phyloP scores from a whole-genome alignment of 2,113 vertebrate genomes.

The Fregetta grallaria region DNA sequence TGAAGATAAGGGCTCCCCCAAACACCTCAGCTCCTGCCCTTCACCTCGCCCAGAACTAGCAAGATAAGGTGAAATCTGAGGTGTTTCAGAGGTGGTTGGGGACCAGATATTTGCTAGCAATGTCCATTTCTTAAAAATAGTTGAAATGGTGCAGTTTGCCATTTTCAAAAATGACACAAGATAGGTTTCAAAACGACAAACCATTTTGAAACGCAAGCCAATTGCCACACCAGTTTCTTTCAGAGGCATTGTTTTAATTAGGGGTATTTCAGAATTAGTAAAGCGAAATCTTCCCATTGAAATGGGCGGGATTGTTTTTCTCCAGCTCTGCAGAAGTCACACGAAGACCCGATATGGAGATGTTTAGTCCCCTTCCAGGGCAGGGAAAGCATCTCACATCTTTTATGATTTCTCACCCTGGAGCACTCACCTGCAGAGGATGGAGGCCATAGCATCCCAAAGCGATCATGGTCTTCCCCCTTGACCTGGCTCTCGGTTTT shows the following conservation, averaged over 20 bases:
- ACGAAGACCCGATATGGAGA: not conserved
- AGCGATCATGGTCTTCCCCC: not conserved
- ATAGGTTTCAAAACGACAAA: not conserved
- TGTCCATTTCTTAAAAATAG: not conserved
- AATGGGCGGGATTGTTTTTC: not conserved
- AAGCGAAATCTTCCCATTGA: not conserved
- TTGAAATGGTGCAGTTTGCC: not conserved
- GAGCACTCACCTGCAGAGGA: not conserved
- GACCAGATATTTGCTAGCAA: not conserved
- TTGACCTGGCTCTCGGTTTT: not conserved
- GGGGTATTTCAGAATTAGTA: not conserved
- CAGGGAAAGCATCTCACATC: not conserved
- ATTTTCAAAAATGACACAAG: not conserved
- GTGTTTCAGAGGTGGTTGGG: not conserved
- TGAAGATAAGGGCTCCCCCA: rapidly evolving
- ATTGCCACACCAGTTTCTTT: not conserved
- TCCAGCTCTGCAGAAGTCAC: not conserved
- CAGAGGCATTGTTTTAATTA: not conserved
- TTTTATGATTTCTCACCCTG: too few species aligned
- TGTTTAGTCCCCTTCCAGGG: not conserved
- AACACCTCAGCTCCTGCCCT: not conserved
- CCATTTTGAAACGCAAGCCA: not conserved
- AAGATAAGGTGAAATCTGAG: not conserved
- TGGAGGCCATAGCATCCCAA: not conserved
- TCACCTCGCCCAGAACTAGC: rapidly evolving